Conservation (phyloP, 2,888 invertebrate species). For the Netelia virgata region DNA sequence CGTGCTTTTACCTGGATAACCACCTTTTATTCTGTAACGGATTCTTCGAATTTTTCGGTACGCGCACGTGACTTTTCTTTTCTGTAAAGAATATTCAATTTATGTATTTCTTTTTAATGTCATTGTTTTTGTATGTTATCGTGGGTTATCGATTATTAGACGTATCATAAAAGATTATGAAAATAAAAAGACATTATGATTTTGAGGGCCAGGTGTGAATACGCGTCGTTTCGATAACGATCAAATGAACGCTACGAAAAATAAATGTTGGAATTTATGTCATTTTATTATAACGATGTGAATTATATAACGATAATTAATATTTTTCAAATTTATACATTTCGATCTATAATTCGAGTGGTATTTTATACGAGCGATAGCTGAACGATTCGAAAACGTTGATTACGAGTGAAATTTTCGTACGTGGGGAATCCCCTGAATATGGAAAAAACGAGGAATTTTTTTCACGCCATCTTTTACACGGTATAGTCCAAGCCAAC, state of each 20-base stretch:
- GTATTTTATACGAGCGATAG: not conserved
- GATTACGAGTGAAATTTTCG: not conserved
- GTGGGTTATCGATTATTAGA: not conserved
- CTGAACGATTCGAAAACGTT: not conserved
- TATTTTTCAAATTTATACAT: not conserved
- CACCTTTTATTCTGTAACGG: not conserved
- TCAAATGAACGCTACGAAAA: no score
- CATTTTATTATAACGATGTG: not conserved
- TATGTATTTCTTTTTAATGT: not conserved
- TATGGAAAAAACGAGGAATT: not conserved
- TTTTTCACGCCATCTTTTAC: not conserved
- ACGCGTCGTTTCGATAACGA: no score
- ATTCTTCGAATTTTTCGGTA: not conserved
- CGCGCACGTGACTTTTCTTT: not conserved
- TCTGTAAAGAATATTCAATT: not conserved
- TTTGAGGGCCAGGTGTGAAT: no score
- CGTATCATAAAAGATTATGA: not conserved
- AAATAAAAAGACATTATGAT: not conserved
- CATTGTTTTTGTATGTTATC: no score
- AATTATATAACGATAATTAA: not conserved
- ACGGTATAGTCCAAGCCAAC: not conserved
- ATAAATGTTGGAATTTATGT: no score
- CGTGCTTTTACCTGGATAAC: slow-evolving; percentile 1
- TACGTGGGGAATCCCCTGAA: not conserved
- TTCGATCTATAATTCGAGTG: not conserved